Conservation (phyloP, 2,113 vertebrate genomes). For the Puma concolor region DNA sequence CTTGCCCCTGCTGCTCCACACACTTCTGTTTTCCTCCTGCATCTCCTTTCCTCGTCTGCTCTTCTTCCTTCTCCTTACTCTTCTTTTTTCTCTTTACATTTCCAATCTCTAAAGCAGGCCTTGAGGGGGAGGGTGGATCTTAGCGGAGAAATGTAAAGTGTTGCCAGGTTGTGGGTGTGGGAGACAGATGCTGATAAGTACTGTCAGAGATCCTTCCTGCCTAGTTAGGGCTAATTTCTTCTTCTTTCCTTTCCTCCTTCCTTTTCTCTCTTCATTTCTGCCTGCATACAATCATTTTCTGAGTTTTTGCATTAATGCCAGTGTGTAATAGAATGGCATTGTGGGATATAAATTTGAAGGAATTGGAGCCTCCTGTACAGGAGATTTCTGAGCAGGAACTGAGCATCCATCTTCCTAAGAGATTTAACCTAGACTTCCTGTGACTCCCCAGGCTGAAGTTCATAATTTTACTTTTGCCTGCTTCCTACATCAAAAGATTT, state of each 20-base stretch:
- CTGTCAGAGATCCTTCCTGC: neutral
- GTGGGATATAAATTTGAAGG: neutral
- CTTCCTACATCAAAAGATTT: constrained; percentile 57
- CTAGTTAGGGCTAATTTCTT: neutral
- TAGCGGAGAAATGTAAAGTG: neutral
- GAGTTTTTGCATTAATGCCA: constrained; percentile 13
- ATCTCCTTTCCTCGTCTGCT: neutral
- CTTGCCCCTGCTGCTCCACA: neutral
- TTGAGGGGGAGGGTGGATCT: neutral
- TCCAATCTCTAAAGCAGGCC: neutral
- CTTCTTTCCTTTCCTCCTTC: neutral
- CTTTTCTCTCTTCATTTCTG: neutral
- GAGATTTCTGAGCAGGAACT: constrained; percentile 25
- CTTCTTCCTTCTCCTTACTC: neutral
- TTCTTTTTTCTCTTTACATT: neutral
- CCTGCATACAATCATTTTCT: neutral
- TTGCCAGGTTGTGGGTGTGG: neutral
- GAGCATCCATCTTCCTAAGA: constrained; percentile 27
- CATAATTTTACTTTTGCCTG: constrained; percentile 52
- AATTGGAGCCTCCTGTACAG: constrained; percentile 5
- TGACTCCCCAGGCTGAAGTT: neutral
- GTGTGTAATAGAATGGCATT: neutral
- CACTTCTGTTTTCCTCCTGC: no score
- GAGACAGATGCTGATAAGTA: neutral
- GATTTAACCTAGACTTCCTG: constrained; percentile 31